A percentile compares a stretch with the other conserved stretches of the same genome.
These are phyloP conservation scores for Myrmecophaga tridactyla DNA, from an alignment of 2,113 vertebrate species.

Conservation along the genomic window DNA sequence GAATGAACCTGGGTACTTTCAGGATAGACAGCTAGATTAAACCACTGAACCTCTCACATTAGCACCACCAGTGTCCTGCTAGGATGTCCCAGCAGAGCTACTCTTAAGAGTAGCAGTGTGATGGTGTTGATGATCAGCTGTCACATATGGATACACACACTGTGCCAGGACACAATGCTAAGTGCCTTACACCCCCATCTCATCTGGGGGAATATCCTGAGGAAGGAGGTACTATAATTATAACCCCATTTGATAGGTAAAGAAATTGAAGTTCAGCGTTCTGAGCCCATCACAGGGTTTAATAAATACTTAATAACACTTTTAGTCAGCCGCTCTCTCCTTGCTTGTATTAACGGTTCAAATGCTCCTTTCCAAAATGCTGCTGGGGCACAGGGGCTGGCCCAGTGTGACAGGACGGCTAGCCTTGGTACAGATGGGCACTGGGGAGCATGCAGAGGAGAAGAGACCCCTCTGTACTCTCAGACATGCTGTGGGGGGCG, in stretches of 20 bases:
- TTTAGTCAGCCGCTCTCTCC: not conserved
- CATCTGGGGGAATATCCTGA: not conserved
- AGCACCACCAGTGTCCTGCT: not conserved
- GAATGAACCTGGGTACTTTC: not conserved
- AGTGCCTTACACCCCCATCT: not conserved
- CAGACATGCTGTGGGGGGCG: not conserved
- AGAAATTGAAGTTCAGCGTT: not conserved
- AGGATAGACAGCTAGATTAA: not conserved
- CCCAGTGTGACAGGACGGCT: not conserved
- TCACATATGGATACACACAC: not conserved
- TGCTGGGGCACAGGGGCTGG: not conserved
- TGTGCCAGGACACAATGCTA: not conserved
- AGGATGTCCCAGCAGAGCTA: not conserved
- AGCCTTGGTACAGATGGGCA: not conserved
- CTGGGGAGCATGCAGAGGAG: not conserved
- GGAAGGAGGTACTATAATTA: not conserved
- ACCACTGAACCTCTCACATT: rapidly evolving
- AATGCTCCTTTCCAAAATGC: constrained; percentile 5
- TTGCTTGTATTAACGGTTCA: not conserved
- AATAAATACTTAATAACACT: not conserved
- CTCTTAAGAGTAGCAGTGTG: not conserved
- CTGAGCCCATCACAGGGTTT: not conserved
- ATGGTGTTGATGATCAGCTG: not conserved
- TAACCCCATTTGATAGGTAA: not conserved
- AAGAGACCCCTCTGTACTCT: not conserved